Evolutionary conservation across 1,140 invertebrate genomes (phyloP).

Genomic region (Nixonia krombeini): DNA sequence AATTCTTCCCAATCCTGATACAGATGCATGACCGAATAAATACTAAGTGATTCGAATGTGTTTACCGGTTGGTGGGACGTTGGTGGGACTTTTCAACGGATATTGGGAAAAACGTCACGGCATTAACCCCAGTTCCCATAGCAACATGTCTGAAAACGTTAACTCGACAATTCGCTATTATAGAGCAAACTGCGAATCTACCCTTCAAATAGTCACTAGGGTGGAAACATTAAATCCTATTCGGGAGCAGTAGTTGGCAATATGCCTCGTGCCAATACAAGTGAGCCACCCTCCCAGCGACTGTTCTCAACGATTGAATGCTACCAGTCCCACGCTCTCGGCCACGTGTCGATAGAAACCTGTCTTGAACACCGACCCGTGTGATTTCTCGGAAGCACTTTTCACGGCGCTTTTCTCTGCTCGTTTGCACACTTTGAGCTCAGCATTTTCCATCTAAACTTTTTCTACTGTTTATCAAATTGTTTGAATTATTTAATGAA

Average conservation of each 20-base stretch:
- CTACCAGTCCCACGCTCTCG: conserved; percentile 61
- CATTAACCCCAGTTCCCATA: conserved; percentile 38
- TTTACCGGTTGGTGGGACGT: not conserved
- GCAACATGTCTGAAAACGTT: conserved; percentile 7
- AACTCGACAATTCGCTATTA: conserved; percentile 43
- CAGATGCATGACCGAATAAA: too few species aligned
- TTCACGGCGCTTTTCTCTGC: conserved; percentile 26
- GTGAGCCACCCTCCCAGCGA: conserved; percentile 44
- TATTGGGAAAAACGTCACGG: not conserved
- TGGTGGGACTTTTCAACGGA: not conserved
- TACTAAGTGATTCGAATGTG: too few species aligned
- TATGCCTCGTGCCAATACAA: conserved; percentile 66
- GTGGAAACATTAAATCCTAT: conserved; percentile 48
- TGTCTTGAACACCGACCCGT: conserved; percentile 58
- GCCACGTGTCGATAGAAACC: conserved; percentile 61
- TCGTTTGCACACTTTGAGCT: not conserved
- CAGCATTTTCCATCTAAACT: too few species aligned
- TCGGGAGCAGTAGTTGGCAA: conserved; percentile 48
- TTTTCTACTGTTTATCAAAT: too few species aligned
- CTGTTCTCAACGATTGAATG: conserved; percentile 48
- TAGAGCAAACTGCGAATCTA: conserved; percentile 23
- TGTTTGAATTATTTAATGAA: too few species aligned
- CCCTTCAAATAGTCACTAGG: conserved; percentile 37
- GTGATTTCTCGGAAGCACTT: conserved; percentile 59
- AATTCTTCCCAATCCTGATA: too few species aligned